These are phyloP conservation scores for Grus americana DNA, from an alignment of 2,113 vertebrate species.

Conservation along the genomic window DNA sequence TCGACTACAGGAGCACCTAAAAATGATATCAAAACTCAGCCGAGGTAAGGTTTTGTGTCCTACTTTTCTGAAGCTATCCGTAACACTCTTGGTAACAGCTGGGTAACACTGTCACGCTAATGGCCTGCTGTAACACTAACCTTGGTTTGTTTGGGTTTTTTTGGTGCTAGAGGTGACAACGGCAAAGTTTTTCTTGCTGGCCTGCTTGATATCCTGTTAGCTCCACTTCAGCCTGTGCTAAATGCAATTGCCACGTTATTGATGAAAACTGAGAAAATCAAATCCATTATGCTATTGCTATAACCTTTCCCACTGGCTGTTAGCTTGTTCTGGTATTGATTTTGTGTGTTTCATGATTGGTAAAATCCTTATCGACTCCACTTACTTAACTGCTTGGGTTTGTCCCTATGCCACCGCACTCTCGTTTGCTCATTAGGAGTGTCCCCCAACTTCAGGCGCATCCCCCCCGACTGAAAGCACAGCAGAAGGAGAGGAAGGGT, in stretches of 20 bases:
- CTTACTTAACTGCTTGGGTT: not conserved
- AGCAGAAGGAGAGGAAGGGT: not conserved
- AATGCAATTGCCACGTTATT: not conserved
- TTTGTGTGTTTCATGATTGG: not conserved
- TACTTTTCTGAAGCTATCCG: not conserved
- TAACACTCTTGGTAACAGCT: not conserved
- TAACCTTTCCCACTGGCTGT: not conserved
- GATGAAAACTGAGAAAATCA: slow-evolving; percentile 46
- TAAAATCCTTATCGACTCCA: not conserved
- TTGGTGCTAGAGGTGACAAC: not conserved
- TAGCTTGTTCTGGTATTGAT: slow-evolving; percentile 24
- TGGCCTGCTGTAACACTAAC: not conserved
- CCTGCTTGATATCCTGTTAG: not conserved
- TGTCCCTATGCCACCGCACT: not conserved
- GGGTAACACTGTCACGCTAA: not conserved
- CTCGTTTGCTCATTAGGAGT: not conserved
- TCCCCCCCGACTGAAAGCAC: not conserved
- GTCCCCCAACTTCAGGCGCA: not conserved
- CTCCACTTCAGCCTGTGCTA: slow-evolving; percentile 1
- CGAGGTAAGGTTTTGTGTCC: not conserved
- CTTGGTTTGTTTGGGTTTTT: not conserved
- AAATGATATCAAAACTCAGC: not conserved
- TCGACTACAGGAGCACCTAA: not conserved
- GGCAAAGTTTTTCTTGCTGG: not conserved
- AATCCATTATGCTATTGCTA: slow-evolving; percentile 24